Percentiles rank a stretch among this genome's conserved stretches.
Evolutionary conservation across 2,113 vertebrate species (phyloP).

Genomic region (Corythoichthys intestinalis): DNA sequence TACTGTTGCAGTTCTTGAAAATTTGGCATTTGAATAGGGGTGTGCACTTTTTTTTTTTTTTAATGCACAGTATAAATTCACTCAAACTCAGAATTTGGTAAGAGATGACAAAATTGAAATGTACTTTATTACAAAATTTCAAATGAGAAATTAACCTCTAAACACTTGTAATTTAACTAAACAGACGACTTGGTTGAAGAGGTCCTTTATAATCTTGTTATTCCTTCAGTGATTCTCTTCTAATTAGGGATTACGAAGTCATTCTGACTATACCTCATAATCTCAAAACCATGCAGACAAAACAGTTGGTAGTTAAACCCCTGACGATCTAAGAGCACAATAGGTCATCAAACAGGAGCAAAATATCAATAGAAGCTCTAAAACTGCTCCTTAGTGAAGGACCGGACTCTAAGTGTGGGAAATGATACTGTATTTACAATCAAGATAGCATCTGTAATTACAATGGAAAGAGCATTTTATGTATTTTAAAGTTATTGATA

Average conservation of each 20-base stretch:
- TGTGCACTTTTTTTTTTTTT: no score
- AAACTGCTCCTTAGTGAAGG: background rate
- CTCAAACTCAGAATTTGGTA: no score
- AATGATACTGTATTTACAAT: conserved; percentile 75
- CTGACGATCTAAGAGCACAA: conserved; percentile 48
- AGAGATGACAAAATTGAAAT: no score
- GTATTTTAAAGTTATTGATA: conserved; percentile 72
- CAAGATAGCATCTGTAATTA: conserved; percentile 63
- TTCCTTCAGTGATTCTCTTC: conserved; percentile 36
- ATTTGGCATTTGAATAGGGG: no score
- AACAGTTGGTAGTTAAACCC: conserved; percentile 60
- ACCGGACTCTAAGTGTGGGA: conserved; percentile 66
- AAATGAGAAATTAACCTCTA: conserved; percentile 20
- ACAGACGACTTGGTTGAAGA: conserved; percentile 28
- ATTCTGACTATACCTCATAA: conserved; percentile 61
- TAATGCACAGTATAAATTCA: no score
- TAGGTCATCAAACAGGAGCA: conserved; percentile 24
- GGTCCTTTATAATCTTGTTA: conserved; percentile 62
- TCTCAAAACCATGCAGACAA: conserved; percentile 52
- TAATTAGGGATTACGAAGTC: conserved; percentile 58
- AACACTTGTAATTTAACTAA: conserved; percentile 20
- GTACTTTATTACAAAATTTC: no score
- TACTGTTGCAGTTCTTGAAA: no score
- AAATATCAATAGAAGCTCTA: conserved; percentile 22
- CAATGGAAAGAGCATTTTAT: conserved; percentile 66